Evolutionary conservation across 2,888 invertebrate genomes (phyloP), one percentile per base, ranked within the genome.

Genomic region (Horisme vitalbata): DNA sequence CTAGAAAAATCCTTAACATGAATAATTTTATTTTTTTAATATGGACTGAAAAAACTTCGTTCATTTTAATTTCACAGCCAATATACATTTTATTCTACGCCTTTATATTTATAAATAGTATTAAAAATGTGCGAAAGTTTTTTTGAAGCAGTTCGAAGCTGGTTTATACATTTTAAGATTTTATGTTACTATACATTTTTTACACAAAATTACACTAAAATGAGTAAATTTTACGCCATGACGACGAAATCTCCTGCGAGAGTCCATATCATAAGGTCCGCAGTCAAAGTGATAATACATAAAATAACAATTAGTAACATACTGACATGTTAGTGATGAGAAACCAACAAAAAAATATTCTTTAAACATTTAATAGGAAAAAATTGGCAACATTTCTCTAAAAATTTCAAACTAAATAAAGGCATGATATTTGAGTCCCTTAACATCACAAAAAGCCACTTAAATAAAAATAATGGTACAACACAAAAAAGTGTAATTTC

Each of bases 21-120:
- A 18, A 5, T 18, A 18, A 18, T 23, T 49, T 46, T 48, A 10
- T 4, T 32, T 28, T 28, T 59, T 54, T 39, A 52, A 44, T 34
- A 73, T 76, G 75, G 79, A 81, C 77, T 80, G 79, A 78, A 67
- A 62, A 76, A 75, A 74, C 71, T 52, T 63, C 59, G 65, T 71
- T 71, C 73, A 80, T 72, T 73, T 76, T 75, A 65, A 68, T 65
- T 79, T 88, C 88, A 88, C 88, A 88, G 88, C 88, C 88, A 79
- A 75, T 78, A 75, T 43, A 41, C 27, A 5, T 71, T 80, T 77
- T 71, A 68, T 63, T 60, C 79, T 85, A 85, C 72, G 55, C 61
- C 66, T 51, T 63, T 58, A 38, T 59, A 44, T 37, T 37, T 41
- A 11, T 41, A n/a, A n/a, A 24, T 44, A 38, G 45, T 46, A 51